Evolutionary conservation across 1,140 invertebrate species (phyloP).

Genomic region (Armadillidium nasatum): DNA sequence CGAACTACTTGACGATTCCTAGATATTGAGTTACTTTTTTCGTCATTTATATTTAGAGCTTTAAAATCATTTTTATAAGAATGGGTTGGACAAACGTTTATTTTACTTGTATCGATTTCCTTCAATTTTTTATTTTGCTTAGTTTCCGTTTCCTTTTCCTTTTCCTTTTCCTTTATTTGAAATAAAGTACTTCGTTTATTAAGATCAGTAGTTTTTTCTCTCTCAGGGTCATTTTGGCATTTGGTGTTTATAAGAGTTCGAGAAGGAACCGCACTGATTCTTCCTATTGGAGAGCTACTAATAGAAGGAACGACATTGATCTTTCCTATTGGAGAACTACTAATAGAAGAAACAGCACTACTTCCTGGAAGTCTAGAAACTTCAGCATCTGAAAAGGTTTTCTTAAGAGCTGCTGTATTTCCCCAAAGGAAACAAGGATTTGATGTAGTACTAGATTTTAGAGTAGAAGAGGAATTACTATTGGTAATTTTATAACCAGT

Average conservation of each 20-base stretch:
- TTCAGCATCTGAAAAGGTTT: conserved; percentile 21
- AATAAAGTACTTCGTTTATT: background rate
- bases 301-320: background rate
- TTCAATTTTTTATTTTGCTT: conserved; percentile 14
- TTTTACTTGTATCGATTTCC: conserved; percentile 38
- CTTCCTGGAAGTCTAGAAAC: background rate
- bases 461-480: background rate
- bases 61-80: background rate
- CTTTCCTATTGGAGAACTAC: background rate
- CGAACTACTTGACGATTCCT: conserved; percentile 39
- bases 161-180: background rate
- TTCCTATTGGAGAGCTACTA: background rate
- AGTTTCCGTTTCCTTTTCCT: conserved; percentile 17
- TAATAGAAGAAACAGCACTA: background rate
- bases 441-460: background rate
- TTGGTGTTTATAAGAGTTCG: background rate
- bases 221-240: background rate
- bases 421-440: conserved; percentile 24
- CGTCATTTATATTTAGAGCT: background rate
- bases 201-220: background rate
- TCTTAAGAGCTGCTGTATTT: conserved; percentile 37
- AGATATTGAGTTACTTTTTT: conserved; percentile 27
- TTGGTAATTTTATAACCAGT: background rate
- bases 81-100: conserved; percentile 26
- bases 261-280: background rate